Conservation (phyloP, 2,888 invertebrate species). For the Amaurobius ferox region DNA sequence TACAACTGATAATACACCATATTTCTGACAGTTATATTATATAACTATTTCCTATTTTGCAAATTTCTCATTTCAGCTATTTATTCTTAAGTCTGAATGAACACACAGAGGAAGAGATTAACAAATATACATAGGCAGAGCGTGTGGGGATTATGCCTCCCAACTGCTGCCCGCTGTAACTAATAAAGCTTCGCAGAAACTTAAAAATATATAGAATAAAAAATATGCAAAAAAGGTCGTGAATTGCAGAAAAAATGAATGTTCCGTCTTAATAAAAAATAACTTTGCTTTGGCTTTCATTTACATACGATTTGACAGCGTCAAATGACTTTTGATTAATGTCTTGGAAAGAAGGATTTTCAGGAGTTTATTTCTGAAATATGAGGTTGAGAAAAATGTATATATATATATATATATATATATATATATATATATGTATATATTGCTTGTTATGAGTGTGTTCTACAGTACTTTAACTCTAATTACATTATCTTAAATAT, state of each 20-base stretch:
- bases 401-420: too few species aligned
- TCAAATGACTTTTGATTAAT: slow-evolving; percentile 44
- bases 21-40: too few species aligned
- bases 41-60: too few species aligned
- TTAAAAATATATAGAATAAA: neutral
- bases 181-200: neutral
- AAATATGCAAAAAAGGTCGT: neutral
- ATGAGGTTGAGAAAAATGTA: too few species aligned
- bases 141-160: neutral
- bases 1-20: too few species aligned
- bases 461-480: too few species aligned
- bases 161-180: neutral
- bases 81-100: neutral
- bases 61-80: neutral
- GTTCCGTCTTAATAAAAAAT: neutral
- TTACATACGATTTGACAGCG: slow-evolving; percentile 24
- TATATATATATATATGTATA: too few species aligned
- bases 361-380: neutral
- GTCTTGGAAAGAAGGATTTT: neutral
- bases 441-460: too few species aligned
- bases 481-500: too few species aligned
- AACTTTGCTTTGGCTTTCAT: slow-evolving; percentile 20
- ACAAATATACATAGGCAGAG: neutral
- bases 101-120: neutral
- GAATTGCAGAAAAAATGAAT: neutral